Evolutionary conservation across 2,888 invertebrate species (phyloP), one percentile per base, ranked within the genome.

Genomic region (Cancer borealis): DNA sequence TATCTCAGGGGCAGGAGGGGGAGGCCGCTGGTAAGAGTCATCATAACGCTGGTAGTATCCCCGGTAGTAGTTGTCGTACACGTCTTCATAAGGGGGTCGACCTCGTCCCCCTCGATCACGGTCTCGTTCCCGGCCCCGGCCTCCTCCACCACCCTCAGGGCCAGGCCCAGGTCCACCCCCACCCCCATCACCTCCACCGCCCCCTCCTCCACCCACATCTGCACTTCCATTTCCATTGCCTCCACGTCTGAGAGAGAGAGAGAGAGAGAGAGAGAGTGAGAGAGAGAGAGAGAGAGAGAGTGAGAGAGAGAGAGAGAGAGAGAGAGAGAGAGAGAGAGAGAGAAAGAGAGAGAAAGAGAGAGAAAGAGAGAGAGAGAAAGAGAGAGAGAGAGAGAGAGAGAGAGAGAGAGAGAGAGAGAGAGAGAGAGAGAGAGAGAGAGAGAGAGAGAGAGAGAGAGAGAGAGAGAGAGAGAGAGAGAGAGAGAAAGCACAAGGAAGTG

Each of bases 31-130:
- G 30, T 93, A 87, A 3, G 89, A 26, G 45, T 95, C 92, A 14
- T 94, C 94, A 87, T 95, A 95, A 6, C 95, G 73, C 30, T 89
- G 93, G 79, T 95, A 95, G 54, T 95, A 95, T 2, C 84, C 91
- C 49, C 95, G 93, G 92, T 95, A 95, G 73, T 95, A 95, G 60
- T 93, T 94, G 17, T 93, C 93, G 47, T 92, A 93, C 88, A 88
- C 66, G 45, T 92, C 89, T 5, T 95, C 93, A 60, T 91, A 92
- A 5, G 66, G 54, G 17, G 49, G 79, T 26, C 93, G 26, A 8
- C 66, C 73, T 2, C 93, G 45, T 14, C 92, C 92, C 8, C 88
- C 79, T 1, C 89, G 45, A 3, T 88, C 93, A 88, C 66, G 66
- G 66, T 66, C 66, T 79, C 79, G 30, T 10, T 30, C 79, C 92